phyloP scores from a whole-genome alignment of 2,888 invertebrate species.

The Trichacis sp. region DNA sequence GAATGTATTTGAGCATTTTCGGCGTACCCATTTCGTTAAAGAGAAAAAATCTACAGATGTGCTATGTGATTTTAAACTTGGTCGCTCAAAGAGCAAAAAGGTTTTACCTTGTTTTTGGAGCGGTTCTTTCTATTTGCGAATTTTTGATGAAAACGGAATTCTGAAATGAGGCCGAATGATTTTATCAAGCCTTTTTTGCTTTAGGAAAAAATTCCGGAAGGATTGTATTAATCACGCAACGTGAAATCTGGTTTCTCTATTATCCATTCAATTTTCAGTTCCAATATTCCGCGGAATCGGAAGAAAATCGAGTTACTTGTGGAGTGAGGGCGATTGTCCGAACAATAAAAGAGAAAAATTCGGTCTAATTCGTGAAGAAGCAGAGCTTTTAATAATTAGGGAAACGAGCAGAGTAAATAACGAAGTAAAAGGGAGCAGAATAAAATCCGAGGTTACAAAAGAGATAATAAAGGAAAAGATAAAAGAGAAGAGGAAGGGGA shows the following conservation, averaged over 20 bases:
- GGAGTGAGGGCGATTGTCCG: not conserved
- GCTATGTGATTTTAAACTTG: no score
- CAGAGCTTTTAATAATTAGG: not conserved
- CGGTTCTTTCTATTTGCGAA: not conserved
- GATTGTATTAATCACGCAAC: not conserved
- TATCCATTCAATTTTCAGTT: not conserved
- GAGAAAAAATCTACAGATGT: no score
- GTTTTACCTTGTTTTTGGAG: not conserved
- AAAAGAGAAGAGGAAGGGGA: no score
- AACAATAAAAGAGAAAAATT: constrained; percentile 1
- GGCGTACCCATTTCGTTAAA: no score
- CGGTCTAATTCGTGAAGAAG: not conserved
- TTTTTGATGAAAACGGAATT: not conserved
- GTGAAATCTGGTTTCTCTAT: not conserved
- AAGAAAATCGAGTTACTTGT: not conserved
- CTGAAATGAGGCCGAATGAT: not conserved
- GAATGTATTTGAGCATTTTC: no score
- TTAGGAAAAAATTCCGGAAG: not conserved
- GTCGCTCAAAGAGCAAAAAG: not conserved
- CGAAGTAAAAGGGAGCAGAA: not conserved
- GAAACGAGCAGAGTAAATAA: not conserved
- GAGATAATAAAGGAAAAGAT: no score
- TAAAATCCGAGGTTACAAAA: not conserved
- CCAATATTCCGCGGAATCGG: not conserved
- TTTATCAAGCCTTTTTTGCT: not conserved